Base-by-base conservation (phyloP, 2,888 invertebrate species). In the Brassicogethes aeneus region DNA sequence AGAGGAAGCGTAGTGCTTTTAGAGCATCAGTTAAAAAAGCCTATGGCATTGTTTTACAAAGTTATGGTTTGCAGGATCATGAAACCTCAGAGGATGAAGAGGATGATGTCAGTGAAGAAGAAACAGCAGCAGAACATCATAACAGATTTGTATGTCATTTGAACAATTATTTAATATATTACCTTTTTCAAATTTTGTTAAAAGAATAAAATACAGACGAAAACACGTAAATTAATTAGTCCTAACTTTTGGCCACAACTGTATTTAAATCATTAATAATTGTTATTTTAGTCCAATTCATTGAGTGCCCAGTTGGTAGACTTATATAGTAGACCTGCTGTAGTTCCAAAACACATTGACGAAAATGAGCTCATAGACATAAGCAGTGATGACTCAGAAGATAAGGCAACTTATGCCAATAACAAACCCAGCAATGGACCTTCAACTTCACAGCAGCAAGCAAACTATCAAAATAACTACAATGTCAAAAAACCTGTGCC, bases 1-100 rank as follows among this genome's bases (percentile, higher is more conserved):
- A 82, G 57, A 82, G 85, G 58, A 90, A 90, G 69, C 76, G 82
- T 45, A 77, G 73, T 41, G 83, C 84, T n/a, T 90, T 93, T 64
- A 76, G 82, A 59, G 74, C 77, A 42, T 71, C 82, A 62, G 88
- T 90, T n/a, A 81, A 82, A 59, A 77, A 74, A 68, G 86, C 86
- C 0, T 86, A 86, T 61, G 78, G 81, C 53, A 77, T 82, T 44
- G 80, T 87, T 30, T 73, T 82, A 52, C 76, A 79, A 49, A 80
- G 76, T 55, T 82, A 82, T 60, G 80, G 80, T 2, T 64, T 80
- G 37, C 75, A 76, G 46, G 56, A 57, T 16, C 52, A 56, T 33
- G 54, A 72, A 29, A 70, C 72, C 36, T 71, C 75, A 15, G 71
- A 75, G n/a, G 78, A 78, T 39, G 79, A 76, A 45, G 65, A 70